A percentile compares a stretch with the other conserved stretches of the same genome.
Evolutionary conservation across 30 jellyfish, hydroid and myxozoan genomes (phyloP).

Genomic region (Hydra vulgaris): DNA sequence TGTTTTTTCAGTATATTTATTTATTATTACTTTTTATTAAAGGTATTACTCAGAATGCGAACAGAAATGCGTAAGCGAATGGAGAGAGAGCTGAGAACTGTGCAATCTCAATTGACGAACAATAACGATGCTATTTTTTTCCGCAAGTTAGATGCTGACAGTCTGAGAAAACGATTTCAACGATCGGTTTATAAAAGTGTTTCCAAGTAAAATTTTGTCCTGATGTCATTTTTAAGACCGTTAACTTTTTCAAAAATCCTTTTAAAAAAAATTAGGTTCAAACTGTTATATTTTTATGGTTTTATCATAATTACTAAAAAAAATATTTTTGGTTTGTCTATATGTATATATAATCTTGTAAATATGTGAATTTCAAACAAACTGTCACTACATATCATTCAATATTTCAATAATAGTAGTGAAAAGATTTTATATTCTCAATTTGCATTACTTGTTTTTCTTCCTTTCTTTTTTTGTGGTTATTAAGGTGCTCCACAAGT

Average conservation of each 20-base stretch:
- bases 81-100: constrained; percentile 65
- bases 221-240: neutral
- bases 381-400: no score
- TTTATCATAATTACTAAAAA: no score
- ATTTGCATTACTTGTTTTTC: no score
- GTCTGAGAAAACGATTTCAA: constrained; percentile 50
- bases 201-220: neutral
- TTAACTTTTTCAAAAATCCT: neutral
- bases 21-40: neutral
- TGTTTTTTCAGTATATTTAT: no score
- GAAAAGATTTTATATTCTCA: no score
- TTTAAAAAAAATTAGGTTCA: no score
- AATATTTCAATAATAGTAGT: no score
- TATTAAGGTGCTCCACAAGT: no score
- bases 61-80: constrained; percentile 73
- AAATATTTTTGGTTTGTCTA: neutral
- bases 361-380: neutral
- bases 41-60: constrained; percentile 38
- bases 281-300: neutral
- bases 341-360: neutral
- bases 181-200: constrained; percentile 60
- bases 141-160: constrained; percentile 91
- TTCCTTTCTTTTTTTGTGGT: no score
- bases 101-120: constrained; percentile 64
- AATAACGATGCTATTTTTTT: constrained; percentile 71